Base-by-base conservation (phyloP, 2,888 invertebrate genomes). In the Pterostichus niger region DNA sequence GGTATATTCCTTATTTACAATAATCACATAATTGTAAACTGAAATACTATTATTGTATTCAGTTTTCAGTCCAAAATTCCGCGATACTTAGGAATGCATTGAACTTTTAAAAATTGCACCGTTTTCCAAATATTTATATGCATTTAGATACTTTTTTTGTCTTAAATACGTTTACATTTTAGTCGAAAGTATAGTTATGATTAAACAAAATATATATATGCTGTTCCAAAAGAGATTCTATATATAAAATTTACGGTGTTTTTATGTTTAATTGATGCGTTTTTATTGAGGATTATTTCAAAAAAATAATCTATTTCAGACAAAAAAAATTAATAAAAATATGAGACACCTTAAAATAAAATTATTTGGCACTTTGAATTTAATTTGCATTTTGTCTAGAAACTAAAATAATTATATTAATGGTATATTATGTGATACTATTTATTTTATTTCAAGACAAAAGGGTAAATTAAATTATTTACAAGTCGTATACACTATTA, bases 21-120 rank as follows among this genome's bases (percentile, higher is more conserved):
- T 68, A 80, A 80, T 80, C 80, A 80, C 80, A 80, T 80, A 49
- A 49, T 64, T 80, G 46, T 71, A 80, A 54, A 80, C 68, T 73
- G 73, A 44, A 49, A 44, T 73, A 73, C 40, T 46, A 73, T 49
- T 24, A 31, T 59, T 68, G 40, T 40, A 68, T 49, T 73, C 73
- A 49, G 46, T 73, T 24, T 56, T 77, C 59, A 77, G 77, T 77
- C 77, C 77, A 17, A 10, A 73, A 17, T 49, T 73, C 73, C 17
- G 17, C 24, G 73, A 44, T 46, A 33, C 13, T n/a, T 46, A 54
- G 77, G 77, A 77, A 77, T 77, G 77, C 59, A 77, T 77, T 77
- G 56, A 35, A 73, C 44, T 49, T 44, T 17, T 31, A 7, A 31
- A 59, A 59, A 59, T 59, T 59, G 68, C 68, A 68, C 17, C 35